Percentiles rank a stretch among this genome's conserved stretches.
phyloP scores from a whole-genome alignment of 2,797 vertebrate genomes.

The Delichon dasypus region DNA sequence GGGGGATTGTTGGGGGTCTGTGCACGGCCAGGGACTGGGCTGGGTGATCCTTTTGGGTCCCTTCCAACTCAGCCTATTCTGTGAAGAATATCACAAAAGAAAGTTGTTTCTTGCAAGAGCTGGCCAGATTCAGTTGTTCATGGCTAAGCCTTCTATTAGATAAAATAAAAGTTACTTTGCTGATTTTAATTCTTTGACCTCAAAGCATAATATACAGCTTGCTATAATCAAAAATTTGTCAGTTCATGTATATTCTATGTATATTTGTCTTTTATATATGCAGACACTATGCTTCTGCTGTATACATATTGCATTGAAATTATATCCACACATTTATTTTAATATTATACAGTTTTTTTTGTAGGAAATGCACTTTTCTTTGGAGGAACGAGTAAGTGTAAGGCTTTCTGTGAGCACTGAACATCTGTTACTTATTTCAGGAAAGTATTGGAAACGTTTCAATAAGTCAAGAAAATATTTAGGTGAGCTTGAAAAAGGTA shows the following conservation, averaged over 20 bases:
- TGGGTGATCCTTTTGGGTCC: background rate
- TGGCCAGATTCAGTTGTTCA: background rate
- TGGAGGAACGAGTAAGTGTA: background rate
- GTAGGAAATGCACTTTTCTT: background rate
- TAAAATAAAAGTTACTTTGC: background rate
- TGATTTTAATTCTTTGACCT: background rate
- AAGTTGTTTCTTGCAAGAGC: background rate
- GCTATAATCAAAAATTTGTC: background rate
- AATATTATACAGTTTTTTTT: background rate
- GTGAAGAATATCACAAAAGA: background rate
- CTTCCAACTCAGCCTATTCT: background rate
- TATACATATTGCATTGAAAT: background rate
- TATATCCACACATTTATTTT: background rate
- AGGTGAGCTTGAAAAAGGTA: background rate
- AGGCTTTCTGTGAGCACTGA: background rate
- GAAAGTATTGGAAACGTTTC: background rate
- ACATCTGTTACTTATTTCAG: background rate
- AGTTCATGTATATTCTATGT: background rate
- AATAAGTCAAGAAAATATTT: background rate
- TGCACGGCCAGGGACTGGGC: fast-evolving
- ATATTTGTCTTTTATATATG: background rate
- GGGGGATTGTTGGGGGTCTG: background rate
- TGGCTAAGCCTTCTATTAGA: background rate
- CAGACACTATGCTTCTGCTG: background rate
- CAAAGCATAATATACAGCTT: background rate